Evolutionary conservation across 1,140 invertebrate genomes (phyloP), one percentile per base, ranked within the genome.

Genomic region (Rhagoletis zephyria): DNA sequence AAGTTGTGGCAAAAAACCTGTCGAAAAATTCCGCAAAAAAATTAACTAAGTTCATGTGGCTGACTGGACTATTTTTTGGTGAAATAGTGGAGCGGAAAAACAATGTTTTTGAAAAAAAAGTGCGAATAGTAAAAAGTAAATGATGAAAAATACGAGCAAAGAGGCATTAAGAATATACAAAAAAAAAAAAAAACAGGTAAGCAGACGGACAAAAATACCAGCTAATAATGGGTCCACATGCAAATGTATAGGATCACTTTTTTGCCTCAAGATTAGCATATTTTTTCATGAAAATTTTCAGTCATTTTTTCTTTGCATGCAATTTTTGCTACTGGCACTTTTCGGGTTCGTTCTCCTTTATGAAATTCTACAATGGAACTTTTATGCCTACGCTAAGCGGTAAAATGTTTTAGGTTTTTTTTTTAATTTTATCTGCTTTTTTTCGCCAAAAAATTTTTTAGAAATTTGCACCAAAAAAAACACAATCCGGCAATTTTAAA

Each of bases 271-370:
- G 16, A 59, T 30, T 10, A 16, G 7, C 74, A 19, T 9, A 56
- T 56, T 81, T 81, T 81, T 19, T 56, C 48, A 81, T 59, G 74
- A 16, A 56, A 81, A 81, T 81, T 81, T n/a, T n/a, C 74, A 81
- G 74, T 2, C 74, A 81, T 16, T 56, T 81, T 77, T 19, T 30
- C 30, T 6, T 51, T n/a, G 2, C 74, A 19, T 81, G 74, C 2
- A 6, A 51, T 51, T 56, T 81, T 81, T 81, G 0, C 19, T 45
- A 7, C 4, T 70, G 3, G 67, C 51, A 81, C 51, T 59, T 56
- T 10, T 56, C 10, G 16, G 12, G 48, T 74, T 67, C 30, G 9
- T 40, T 40, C 5, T 1, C 5, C 51, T 56, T 56, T 7, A 56
- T 10, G 51, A 10, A 56, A 56, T 56, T 56, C 10, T 30, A 30